Evolutionary conservation across 1,140 invertebrate species (phyloP).

Genomic region (Acromyrmex charruanus): DNA sequence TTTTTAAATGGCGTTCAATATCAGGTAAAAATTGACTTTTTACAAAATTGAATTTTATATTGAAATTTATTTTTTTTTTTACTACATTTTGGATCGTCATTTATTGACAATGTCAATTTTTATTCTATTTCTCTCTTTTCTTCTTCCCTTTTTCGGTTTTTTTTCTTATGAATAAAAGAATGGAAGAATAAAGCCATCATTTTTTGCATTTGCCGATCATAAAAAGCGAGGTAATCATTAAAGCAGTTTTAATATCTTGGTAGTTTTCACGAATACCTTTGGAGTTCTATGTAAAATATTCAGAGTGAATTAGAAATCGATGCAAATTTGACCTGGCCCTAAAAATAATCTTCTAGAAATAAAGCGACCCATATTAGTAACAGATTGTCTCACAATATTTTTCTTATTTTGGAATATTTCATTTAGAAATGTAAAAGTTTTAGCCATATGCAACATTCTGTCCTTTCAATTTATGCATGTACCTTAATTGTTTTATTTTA

Average conservation of each 20-base stretch:
- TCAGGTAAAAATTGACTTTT: constrained; percentile 26
- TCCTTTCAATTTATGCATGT: constrained; percentile 2
- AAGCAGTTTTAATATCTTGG: constrained; percentile 40
- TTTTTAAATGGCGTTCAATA: constrained; percentile 1
- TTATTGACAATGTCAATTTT: constrained; percentile 49
- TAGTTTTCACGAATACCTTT: constrained; percentile 7
- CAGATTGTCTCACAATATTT: not conserved
- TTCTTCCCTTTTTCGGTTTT: not conserved
- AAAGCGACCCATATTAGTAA: not conserved
- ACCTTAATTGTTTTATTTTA: constrained; percentile 34
- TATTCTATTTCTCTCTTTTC: constrained; percentile 33
- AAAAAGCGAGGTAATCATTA: constrained; percentile 52
- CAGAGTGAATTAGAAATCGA: constrained; percentile 39
- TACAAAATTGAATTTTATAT: constrained; percentile 2
- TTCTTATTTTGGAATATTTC: constrained; percentile 20
- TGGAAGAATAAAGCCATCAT: constrained; percentile 7
- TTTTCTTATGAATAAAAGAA: constrained; percentile 37
- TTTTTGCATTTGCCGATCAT: constrained; percentile 52
- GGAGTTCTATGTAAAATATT: constrained; percentile 44
- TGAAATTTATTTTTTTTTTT: constrained; percentile 13
- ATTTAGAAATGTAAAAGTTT: not conserved
- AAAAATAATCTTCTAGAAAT: constrained; percentile 8
- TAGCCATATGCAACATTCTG: not conserved
- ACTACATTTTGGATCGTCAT: constrained; percentile 16
- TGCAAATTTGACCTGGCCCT: constrained; percentile 22